Evolutionary conservation across 2,797 vertebrate species (phyloP), one percentile per base, ranked within the genome.

Genomic region (Euthynnus affinis): DNA sequence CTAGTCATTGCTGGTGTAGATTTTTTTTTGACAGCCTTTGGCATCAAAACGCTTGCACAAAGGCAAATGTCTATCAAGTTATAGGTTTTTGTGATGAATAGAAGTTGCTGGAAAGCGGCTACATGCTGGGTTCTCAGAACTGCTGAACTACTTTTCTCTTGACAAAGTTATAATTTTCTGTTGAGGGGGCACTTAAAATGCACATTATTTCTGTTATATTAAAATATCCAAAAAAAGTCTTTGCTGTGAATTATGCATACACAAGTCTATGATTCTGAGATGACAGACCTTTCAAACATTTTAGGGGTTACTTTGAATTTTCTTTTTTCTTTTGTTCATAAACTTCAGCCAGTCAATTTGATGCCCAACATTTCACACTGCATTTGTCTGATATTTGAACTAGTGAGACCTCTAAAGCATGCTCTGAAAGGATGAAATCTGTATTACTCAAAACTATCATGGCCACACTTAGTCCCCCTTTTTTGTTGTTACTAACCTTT

Each of bases 21-120:
- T 87, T 77, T 84, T 74, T 4, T 42, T 34, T 81, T n/a, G 86
- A 89, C 87, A 86, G 59, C 70, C 53, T 60, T 71, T 83, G 80
- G 66, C 73, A 83, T 84, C 74, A 85, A 88, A 86, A 83, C 74
- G 51, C 82, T 88, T 60, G 22, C 75, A 90, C 71, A 90, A 86
- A 80, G 75, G 74, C 32, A 85, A 87, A 87, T 75, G 70, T 81
- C 78, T 75, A 56, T 83, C 71, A 88, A 85, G 69, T 74, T 48
- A 22, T 60, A 44, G 71, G 46, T 79, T 82, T 84, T 77, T 80
- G 59, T 23, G 40, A 64, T 70, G 74, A 89, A 79, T 70, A 64
- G 61, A 59, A 76, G 62, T 70, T 58, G 74, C 42, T 23, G 60
- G 77, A 72, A 82, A 86, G 57, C 74, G 58, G 60, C 69, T 68